Evolutionary conservation across 1,140 invertebrate species (phyloP).

Genomic region (Drosophila pectinifera): DNA sequence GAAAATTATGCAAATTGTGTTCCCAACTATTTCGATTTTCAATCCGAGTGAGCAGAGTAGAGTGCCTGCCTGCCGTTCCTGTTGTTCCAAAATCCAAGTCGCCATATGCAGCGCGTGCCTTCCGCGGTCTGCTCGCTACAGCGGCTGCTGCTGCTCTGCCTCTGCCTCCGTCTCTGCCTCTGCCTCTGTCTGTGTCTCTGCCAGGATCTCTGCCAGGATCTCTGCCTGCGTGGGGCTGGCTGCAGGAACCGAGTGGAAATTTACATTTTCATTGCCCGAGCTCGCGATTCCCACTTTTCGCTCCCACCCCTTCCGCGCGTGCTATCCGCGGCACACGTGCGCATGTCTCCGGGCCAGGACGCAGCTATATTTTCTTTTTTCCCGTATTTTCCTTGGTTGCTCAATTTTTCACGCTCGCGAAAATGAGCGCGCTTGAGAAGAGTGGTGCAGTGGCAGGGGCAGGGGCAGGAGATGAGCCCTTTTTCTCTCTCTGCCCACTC

Average conservation of each 20-base stretch:
- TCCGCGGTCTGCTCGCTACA: conserved; percentile 55
- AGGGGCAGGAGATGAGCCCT: conserved; percentile 17
- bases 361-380: conserved; percentile 63
- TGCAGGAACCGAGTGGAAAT: conserved; percentile 75
- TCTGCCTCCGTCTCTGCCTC: conserved; percentile 5
- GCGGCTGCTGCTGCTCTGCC: conserved; percentile 67
- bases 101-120: conserved; percentile 62
- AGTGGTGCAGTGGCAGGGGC: conserved; percentile 6
- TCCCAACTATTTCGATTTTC: conserved; percentile 62
- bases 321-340: conserved; percentile 60
- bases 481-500: conserved; percentile 11
- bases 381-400: conserved; percentile 42
- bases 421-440: conserved; percentile 67
- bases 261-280: conserved; percentile 51
- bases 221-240: conserved; percentile 44
- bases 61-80: conserved; percentile 1
- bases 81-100: conserved; percentile 19
- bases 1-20: conserved; percentile 79
- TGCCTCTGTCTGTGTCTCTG: conserved; percentile 1
- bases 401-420: conserved; percentile 80
- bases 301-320: conserved; percentile 46
- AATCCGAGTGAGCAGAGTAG: conserved; percentile 24
- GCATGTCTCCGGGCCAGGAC: conserved; percentile 69
- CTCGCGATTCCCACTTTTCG: conserved; percentile 39
- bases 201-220: conserved; percentile 10